Evolutionary conservation across 2,888 invertebrate species (phyloP), one percentile per base, ranked within the genome.

Genomic region (Ectropis crepuscularia): DNA sequence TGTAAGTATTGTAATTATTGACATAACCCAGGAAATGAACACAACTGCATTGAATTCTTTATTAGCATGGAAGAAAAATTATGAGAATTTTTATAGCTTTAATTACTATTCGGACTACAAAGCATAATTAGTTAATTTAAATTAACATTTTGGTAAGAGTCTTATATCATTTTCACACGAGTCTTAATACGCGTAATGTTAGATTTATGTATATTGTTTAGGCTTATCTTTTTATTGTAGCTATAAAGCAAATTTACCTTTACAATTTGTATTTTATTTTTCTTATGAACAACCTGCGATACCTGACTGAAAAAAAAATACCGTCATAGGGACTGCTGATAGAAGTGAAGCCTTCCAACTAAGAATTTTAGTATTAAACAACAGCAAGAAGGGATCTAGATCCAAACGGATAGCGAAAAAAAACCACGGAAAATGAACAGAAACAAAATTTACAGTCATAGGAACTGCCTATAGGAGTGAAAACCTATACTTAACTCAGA

Each of bases 81-180:
- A 61, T 54, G 59, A 63, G 64, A 68, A 67, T 68, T 63, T 62
- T 60, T 63, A 67, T 62, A 50, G 60, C 57, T 63, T 68, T 70
- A 70, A 72, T 72, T 69, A 72, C 47, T 55, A 59, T 60, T 69
- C 61, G 63, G 67, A 64, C 64, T 62, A 68, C 70, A 69, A 70
- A 70, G 65, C 69, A 61, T 70, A 72, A 72, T 70, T 72, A 72
- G 69, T 65, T 63, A 69, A 72, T 72, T 72, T 65, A 70, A 69
- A 72, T 72, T 62, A 49, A 47, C 55, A 55, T 49, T 49, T 61
- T 69, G 67, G 67, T 65, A 65, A 65, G 43, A 54, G 59, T 61
- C 63, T 67, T 69, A 68, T 67, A 68, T 70, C 61, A 72, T 70
- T 66, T 70, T 70, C 70, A 70, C 72, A 72, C 68, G 70, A 65